phyloP scores from a whole-genome alignment of 2,888 invertebrate species.

The Euplexia lucipara region DNA sequence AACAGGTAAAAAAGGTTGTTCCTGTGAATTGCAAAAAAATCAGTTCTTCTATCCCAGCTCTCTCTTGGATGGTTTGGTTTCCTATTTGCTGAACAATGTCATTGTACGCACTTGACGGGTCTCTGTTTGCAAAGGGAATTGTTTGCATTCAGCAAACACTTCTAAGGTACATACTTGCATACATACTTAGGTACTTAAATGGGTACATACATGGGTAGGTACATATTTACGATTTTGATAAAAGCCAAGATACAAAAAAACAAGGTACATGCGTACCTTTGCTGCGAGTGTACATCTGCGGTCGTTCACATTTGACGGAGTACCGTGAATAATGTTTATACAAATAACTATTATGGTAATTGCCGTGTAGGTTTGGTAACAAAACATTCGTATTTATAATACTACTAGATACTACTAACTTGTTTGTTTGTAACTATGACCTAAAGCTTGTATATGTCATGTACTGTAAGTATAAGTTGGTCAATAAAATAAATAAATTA shows the following conservation, averaged over 20 bases:
- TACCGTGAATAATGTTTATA: constrained; percentile 14
- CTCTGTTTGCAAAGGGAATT: constrained; percentile 39
- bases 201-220: too few relatives aligned
- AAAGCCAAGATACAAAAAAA: too few relatives aligned
- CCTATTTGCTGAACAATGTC: not conserved
- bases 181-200: too few relatives aligned
- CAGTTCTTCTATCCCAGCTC: too few relatives aligned
- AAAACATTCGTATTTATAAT: not conserved
- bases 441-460: too few relatives aligned
- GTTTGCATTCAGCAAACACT: constrained; percentile 51
- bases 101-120: constrained; percentile 14
- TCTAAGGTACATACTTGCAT: not conserved
- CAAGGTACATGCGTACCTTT: constrained; percentile 43
- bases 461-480: too few relatives aligned
- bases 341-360: constrained; percentile 17
- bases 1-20: too few relatives aligned
- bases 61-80: too few relatives aligned
- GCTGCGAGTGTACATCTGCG: constrained; percentile 15
- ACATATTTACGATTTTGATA: constrained; percentile 49
- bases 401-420: too few relatives aligned
- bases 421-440: too few relatives aligned
- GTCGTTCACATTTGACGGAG: constrained; percentile 43
- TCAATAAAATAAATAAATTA: too few relatives aligned
- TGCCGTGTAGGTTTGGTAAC: not conserved
- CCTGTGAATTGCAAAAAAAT: too few relatives aligned